A percentile compares a stretch with the other conserved stretches of the same genome.
Evolutionary conservation across 2,113 vertebrate genomes (phyloP).

Genomic region (Chloebia gouldiae): DNA sequence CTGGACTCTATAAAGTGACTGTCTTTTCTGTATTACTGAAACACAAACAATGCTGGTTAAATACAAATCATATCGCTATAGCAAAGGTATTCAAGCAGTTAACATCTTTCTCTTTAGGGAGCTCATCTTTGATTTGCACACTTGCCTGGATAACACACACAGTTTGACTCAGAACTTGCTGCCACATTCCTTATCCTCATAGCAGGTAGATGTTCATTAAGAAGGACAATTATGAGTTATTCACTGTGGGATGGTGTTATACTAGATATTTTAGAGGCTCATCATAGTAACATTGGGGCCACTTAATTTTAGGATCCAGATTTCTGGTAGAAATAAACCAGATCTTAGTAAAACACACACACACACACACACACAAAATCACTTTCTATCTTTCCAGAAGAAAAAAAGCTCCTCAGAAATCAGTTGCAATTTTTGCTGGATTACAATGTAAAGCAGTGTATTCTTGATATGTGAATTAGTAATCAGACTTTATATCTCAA

Average conservation of each 20-base stretch:
- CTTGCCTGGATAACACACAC: not conserved
- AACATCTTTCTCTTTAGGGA: not conserved
- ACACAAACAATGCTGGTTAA: not conserved
- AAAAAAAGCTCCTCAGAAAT: not conserved
- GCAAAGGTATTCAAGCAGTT: not conserved
- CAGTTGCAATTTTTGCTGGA: not conserved
- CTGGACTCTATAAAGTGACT: not conserved
- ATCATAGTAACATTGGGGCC: not conserved
- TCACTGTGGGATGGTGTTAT: not conserved
- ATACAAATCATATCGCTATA: not conserved
- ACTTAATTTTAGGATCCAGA: not conserved
- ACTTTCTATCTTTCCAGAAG: not conserved
- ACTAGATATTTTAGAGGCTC: not conserved
- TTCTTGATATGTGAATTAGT: not conserved
- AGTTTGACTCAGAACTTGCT: not conserved
- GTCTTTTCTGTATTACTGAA: not conserved
- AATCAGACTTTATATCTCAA: not conserved
- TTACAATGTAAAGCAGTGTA: not conserved
- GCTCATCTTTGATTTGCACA: not conserved
- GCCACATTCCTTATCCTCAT: not conserved
- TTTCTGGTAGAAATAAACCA: not conserved
- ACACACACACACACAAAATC: not conserved
- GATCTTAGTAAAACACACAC: not conserved
- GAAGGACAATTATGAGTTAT: not conserved
- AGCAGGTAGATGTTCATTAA: not conserved